These are phyloP conservation scores for Sciurus niger DNA, from an alignment of 2,113 vertebrate genomes.

Conservation along the genomic window DNA sequence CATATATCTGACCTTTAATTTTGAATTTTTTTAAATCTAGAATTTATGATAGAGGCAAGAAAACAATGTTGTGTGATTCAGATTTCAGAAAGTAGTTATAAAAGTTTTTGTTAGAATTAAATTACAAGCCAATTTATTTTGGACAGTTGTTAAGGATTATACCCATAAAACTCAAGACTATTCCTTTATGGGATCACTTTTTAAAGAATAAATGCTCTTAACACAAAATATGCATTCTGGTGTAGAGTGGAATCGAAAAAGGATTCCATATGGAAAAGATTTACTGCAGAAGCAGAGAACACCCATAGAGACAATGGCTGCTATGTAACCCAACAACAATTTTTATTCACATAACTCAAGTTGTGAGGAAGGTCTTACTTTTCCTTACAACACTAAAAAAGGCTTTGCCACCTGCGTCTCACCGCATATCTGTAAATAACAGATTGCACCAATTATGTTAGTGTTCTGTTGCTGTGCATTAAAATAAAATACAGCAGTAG, in stretches of 20 bases:
- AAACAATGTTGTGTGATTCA: neutral
- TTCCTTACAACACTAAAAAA: conserved; percentile 76
- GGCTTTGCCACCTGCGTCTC: conserved; percentile 79
- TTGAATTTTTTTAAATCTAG: neutral
- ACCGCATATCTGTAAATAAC: conserved; percentile 84
- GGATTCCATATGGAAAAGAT: conserved; percentile 3
- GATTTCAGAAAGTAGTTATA: neutral
- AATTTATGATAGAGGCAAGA: neutral
- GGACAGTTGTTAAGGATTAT: neutral
- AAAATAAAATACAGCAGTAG: conserved; percentile 84
- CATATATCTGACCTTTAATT: neutral
- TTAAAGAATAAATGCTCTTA: conserved; percentile 37
- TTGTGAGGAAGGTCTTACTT: conserved; percentile 72
- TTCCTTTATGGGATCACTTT: neutral
- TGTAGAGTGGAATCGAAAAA: neutral
- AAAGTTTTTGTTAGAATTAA: conserved; percentile 12
- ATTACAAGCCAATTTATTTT: neutral
- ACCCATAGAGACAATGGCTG: neutral
- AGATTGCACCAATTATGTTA: conserved; percentile 86
- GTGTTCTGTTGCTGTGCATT: conserved; percentile 80
- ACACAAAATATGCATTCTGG: neutral
- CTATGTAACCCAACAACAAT: neutral
- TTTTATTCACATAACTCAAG: conserved; percentile 73
- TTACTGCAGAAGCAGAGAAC: conserved; percentile 37
- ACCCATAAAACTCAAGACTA: neutral